phyloP scores from a whole-genome alignment of 1,140 invertebrate species.

The Philotrypesis tridentata region DNA sequence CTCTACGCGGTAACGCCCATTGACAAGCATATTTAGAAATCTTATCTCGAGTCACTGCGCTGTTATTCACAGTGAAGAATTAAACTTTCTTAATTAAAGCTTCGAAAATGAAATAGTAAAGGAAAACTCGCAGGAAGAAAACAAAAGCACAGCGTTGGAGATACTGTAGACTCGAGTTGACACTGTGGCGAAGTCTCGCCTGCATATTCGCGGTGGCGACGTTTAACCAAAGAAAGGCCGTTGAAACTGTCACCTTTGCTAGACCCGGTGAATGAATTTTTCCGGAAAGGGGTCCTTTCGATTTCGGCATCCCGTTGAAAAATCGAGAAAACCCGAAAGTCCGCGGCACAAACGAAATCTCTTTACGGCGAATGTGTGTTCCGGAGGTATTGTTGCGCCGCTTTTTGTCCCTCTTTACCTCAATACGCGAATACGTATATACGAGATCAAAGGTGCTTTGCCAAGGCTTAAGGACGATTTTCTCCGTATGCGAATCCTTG shows the following conservation, averaged over 20 bases:
- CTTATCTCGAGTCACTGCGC: too few relatives aligned
- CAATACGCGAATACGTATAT: too few relatives aligned
- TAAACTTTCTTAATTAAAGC: background rate
- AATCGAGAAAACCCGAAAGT: background rate
- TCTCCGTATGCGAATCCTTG: too few relatives aligned
- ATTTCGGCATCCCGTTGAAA: background rate
- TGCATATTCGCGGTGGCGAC: background rate
- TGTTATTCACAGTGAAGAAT: background rate
- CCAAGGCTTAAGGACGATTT: background rate
- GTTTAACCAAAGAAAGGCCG: constrained; percentile 8
- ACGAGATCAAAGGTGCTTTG: too few relatives aligned
- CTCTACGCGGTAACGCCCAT: too few relatives aligned
- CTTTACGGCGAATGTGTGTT: background rate
- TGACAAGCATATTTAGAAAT: background rate
- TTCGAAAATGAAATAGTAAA: background rate
- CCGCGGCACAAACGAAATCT: background rate
- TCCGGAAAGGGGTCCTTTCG: background rate
- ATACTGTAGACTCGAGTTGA: constrained; percentile 6
- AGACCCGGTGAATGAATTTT: too few relatives aligned
- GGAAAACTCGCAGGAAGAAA: background rate
- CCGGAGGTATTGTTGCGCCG: background rate
- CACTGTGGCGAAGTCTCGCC: background rate
- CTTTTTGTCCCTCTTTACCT: background rate
- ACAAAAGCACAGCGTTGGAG: background rate
- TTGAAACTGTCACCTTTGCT: background rate